These are phyloP conservation scores for Haemorhous mexicanus DNA, from an alignment of 2,113 vertebrate species.

Conservation along the genomic window DNA sequence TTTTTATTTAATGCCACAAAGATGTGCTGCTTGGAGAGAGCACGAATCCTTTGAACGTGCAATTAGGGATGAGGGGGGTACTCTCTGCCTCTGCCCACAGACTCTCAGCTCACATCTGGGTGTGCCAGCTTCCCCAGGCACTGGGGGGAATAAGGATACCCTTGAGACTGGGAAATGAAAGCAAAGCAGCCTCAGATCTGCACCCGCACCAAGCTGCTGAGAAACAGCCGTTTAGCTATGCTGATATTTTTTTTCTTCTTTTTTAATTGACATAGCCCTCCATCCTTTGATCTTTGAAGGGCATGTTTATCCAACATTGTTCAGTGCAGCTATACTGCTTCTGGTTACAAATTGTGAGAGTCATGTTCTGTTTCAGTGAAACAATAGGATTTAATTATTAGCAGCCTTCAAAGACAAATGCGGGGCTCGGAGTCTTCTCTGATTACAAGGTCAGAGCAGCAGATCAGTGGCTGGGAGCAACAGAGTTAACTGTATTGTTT, in stretches of 20 bases:
- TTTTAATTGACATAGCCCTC: constrained; percentile 40
- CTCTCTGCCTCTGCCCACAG: background rate
- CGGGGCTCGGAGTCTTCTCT: background rate
- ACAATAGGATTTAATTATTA: constrained; percentile 68
- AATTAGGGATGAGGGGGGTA: background rate
- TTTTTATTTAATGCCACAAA: constrained; percentile 22
- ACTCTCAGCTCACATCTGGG: background rate
- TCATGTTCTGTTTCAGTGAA: constrained; percentile 58
- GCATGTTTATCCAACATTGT: constrained; percentile 61
- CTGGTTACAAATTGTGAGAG: constrained; percentile 58
- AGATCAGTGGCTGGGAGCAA: background rate
- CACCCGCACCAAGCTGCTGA: background rate
- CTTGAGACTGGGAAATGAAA: constrained; percentile 25
- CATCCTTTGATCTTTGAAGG: constrained; percentile 62
- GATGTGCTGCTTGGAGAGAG: background rate
- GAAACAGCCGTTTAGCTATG: constrained; percentile 19
- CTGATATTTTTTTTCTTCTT: background rate
- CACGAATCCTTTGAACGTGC: background rate
- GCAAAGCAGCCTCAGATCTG: constrained; percentile 40
- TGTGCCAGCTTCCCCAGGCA: constrained; percentile 9
- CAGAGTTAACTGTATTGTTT: background rate
- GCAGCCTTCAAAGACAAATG: constrained; percentile 54
- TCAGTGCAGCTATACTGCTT: constrained; percentile 39
- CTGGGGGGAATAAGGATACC: background rate
- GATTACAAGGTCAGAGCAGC: constrained; percentile 40